Evolutionary conservation across 2,113 vertebrate species (phyloP), one percentile per base, ranked within the genome.

Genomic region (Labeo catla): DNA sequence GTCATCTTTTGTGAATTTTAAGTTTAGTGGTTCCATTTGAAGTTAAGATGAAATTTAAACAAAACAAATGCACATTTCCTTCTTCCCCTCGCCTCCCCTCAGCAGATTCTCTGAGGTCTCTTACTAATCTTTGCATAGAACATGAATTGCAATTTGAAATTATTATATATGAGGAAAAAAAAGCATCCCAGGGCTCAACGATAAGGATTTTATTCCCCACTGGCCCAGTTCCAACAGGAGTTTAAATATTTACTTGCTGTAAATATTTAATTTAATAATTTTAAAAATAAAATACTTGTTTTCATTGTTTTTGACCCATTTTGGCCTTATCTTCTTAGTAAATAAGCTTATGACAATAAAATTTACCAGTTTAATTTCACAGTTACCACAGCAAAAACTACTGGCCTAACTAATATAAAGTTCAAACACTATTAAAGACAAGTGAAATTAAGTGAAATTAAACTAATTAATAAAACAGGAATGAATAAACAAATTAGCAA

Each of bases 61-160:
- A 34, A 74, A 87, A 85, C 83, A 85, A 85, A 85, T 85, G 83
- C 83, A 85, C 87, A 88, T 47, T 85, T 74, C 43, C 68, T 85
- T 36, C 3, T 84, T 63, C 23, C 0, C 8, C 59, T 5, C 0
- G 39, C 39, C 19, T 21, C 4, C 8, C 43, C 15, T 11, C 39
- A 59, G 49, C 23, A 73, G 21, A 47, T 3, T 39, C 39, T 61
- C 19, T 49, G 11, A 57, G 2, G 12, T 11, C 28, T 23, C 49
- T 10, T 10, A 73, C 4, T 57, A 59, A 47, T 19, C 8, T 49
- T 74, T 43, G 5, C 45, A 23, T 74, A 23, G 10, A 74, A 13
- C 1, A 0, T 23, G 21, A 74, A n/a, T 45, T 74, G 72, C 45
- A 74, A 23, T 74, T 74, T 49, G 21, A 43, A 74, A 74, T 49